Evolutionary conservation across 2,797 vertebrate genomes (phyloP).

Genomic region (Phoeniculus purpureus): DNA sequence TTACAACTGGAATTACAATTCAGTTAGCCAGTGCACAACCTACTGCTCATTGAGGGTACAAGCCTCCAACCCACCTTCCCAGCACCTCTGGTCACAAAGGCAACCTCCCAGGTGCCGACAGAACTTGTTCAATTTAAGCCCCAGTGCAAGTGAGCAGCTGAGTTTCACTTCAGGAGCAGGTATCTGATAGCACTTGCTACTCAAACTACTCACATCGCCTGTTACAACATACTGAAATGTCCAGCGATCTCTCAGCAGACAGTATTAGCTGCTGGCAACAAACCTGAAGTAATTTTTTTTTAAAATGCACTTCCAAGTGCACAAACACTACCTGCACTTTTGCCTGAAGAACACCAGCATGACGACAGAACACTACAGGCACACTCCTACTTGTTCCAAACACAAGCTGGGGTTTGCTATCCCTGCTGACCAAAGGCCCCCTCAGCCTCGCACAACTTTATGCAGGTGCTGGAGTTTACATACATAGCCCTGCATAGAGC

Average conservation of each 20-base stretch:
- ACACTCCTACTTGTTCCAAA: not conserved
- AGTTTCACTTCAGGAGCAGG: not conserved
- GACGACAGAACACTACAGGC: rapidly evolving
- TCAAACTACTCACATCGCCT: not conserved
- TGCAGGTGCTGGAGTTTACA: not conserved
- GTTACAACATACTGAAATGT: not conserved
- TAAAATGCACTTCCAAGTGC: not conserved
- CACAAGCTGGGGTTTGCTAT: rapidly evolving
- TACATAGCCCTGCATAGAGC: not conserved
- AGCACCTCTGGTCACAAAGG: not conserved
- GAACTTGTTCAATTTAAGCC: not conserved
- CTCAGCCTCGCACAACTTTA: not conserved
- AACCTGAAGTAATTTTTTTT: not conserved
- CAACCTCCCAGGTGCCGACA: not conserved
- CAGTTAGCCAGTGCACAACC: not conserved
- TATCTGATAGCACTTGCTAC: not conserved
- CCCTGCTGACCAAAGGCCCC: not conserved
- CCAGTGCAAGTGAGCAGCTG: not conserved
- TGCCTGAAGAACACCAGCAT: not conserved
- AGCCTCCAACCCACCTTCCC: not conserved
- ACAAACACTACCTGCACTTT: not conserved
- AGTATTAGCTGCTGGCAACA: not conserved
- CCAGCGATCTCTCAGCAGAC: not conserved
- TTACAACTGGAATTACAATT: not conserved
- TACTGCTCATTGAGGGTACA: not conserved